These are phyloP conservation scores for Scaptomyza polygonia DNA, from an alignment of 2,888 invertebrate species.

Conservation along the genomic window DNA sequence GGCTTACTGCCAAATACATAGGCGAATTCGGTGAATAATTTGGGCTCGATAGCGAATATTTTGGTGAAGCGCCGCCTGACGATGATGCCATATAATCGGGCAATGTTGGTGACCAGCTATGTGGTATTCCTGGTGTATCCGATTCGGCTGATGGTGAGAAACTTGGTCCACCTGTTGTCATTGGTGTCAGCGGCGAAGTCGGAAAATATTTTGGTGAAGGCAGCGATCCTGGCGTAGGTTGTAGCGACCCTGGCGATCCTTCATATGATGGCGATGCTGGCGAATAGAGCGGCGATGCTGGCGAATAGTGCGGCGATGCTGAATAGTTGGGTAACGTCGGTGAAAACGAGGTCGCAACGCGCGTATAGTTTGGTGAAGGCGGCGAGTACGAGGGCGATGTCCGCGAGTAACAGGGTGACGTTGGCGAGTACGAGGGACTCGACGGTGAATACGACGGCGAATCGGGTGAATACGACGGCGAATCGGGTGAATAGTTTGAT, in stretches of 20 bases:
- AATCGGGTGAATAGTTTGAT: slow-evolving; percentile 91
- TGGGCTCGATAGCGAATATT: slow-evolving; percentile 92
- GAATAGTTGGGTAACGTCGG: slow-evolving; percentile 85
- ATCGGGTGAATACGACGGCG: slow-evolving; percentile 92
- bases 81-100: slow-evolving; percentile 88
- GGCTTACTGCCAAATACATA: slow-evolving; percentile 89
- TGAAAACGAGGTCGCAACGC: slow-evolving; percentile 89
- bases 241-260: no score
- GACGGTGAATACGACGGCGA: slow-evolving; percentile 92
- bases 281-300: slow-evolving; percentile 91
- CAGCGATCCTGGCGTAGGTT: no score
- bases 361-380: slow-evolving; percentile 88
- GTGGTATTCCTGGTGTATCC: no score
- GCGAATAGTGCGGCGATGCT: slow-evolving; percentile 87
- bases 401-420: slow-evolving; percentile 91
- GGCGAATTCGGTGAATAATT: slow-evolving; percentile 89
- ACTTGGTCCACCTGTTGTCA: slow-evolving; percentile 92
- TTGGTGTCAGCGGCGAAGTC: no score
- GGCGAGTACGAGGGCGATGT: slow-evolving; percentile 88
- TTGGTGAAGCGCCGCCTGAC: slow-evolving; percentile 89
- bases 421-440: slow-evolving; percentile 91
- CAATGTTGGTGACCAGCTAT: no score
- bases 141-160: no score
- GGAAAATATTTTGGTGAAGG: no score
- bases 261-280: no score